Evolutionary conservation across 1,140 invertebrate species (phyloP), one percentile per base, ranked within the genome.

Genomic region (Brachionus sp.): DNA sequence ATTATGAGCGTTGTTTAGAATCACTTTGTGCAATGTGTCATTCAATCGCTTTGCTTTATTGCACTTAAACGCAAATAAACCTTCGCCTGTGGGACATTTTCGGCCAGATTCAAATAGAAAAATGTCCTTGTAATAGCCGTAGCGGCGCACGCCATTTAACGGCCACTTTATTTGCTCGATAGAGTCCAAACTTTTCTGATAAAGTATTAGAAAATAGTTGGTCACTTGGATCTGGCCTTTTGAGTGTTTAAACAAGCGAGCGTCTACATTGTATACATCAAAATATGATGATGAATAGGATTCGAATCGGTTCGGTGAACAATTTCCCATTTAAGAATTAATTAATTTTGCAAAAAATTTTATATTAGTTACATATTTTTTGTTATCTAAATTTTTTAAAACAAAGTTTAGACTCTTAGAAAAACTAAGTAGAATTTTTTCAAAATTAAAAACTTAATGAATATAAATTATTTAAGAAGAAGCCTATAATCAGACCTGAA

Each of bases 51-150:
- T 80, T 57, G 77, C 77, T 50, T 80, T 80, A 16, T 25, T 62
- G n/a, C 77, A 80, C n/a, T 80, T 80, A 19, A 80, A 80, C 12
- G 77, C 77, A 62, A 80, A 80, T 33, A 80, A 53, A 23, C 77
- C 77, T 29, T 80, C 77, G 50, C 77, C 77, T 12, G 77, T 80
- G 9, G 77, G 77, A 80, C 77, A 80, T 66, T 80, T 80, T 16
- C 77, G 77, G 5, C 77, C 77, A 33, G 77, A 80, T 29, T 80
- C 77, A 16, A 80, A 80, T 25, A 80, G 25, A 62, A 80, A 80
- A 13, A 80, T 80, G 77, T 80, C 77, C 25, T 80, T 80, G 16
- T 80, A 80, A 25, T 80, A 66, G 29, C 77, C 77, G 50, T 80
- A 80, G 33, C 77, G 77, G 5, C 77, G 33, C 9, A 80, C 62